These are phyloP conservation scores for Mobula hypostoma DNA, from an alignment of 2,113 vertebrate species.

Conservation along the genomic window DNA sequence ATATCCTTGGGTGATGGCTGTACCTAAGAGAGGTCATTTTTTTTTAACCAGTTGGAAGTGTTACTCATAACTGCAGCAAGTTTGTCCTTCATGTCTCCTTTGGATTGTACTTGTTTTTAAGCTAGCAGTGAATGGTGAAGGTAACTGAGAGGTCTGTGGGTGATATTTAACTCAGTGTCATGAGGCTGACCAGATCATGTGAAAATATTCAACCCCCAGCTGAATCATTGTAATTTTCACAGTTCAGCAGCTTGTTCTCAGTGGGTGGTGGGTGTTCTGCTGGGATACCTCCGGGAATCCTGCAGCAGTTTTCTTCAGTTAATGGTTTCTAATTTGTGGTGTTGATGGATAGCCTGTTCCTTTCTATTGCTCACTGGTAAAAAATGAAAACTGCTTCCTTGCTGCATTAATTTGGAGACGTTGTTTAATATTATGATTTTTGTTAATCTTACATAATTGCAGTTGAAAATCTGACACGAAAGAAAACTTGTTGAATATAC, in stretches of 20 bases:
- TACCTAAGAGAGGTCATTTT: neutral
- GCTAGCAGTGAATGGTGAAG: neutral
- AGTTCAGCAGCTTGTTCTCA: constrained; percentile 11
- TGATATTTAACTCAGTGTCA: neutral
- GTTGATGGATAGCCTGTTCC: neutral
- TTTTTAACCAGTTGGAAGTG: neutral
- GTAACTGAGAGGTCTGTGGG: no score
- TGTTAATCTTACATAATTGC: neutral
- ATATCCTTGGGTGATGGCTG: neutral
- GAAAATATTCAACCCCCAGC: neutral
- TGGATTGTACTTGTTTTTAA: neutral
- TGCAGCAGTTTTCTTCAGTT: constrained; percentile 1
- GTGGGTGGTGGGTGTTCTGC: neutral
- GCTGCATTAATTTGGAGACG: neutral
- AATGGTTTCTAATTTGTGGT: neutral
- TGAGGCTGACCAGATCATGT: neutral
- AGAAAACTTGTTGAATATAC: no score
- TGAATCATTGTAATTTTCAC: constrained; percentile 19
- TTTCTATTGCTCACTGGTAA: neutral
- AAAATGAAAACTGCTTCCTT: neutral
- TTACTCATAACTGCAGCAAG: constrained; percentile 1
- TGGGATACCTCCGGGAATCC: neutral
- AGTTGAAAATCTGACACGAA: no score
- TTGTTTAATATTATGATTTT: neutral
- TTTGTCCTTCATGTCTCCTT: neutral